Percentiles rank a stretch among this genome's conserved stretches.
These are phyloP conservation scores for Eunapius fragilis DNA, from an alignment of 37 sponge, comb jelly and placozoan species.

Conservation along the genomic window DNA sequence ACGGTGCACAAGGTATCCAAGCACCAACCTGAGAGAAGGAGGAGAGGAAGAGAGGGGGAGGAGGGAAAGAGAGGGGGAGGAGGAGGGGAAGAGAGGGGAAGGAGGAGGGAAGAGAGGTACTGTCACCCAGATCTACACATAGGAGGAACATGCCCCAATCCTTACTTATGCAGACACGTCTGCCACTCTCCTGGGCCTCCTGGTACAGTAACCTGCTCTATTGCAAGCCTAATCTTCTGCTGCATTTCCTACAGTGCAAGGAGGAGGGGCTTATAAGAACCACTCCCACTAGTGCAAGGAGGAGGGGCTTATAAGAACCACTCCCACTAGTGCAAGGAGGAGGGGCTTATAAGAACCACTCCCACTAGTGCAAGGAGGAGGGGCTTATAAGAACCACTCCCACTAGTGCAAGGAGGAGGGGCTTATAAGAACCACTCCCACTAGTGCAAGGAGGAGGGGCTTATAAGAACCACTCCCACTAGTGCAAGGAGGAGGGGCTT, in stretches of 20 bases:
- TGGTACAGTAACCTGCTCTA: conserved; percentile 39
- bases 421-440: no score
- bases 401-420: no score
- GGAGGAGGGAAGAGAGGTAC: background rate
- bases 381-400: background rate
- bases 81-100: background rate
- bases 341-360: background rate
- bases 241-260: conserved; percentile 56
- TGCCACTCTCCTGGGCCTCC: conserved; percentile 80
- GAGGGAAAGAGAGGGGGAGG: background rate
- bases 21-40: conserved; percentile 66
- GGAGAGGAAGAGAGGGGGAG: background rate
- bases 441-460: no score
- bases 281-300: no score
- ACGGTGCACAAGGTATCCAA: conserved; percentile 96
- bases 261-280: background rate
- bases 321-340: no score
- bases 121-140: no score
- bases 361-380: no score
- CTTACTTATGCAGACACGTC: conserved; percentile 67
- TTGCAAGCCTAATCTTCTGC: conserved; percentile 31
- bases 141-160: background rate
- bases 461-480: no score
- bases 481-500: no score
- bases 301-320: background rate